These are phyloP conservation scores for Menidia menidia DNA, from an alignment of 2,797 vertebrate genomes.

Conservation along the genomic window DNA sequence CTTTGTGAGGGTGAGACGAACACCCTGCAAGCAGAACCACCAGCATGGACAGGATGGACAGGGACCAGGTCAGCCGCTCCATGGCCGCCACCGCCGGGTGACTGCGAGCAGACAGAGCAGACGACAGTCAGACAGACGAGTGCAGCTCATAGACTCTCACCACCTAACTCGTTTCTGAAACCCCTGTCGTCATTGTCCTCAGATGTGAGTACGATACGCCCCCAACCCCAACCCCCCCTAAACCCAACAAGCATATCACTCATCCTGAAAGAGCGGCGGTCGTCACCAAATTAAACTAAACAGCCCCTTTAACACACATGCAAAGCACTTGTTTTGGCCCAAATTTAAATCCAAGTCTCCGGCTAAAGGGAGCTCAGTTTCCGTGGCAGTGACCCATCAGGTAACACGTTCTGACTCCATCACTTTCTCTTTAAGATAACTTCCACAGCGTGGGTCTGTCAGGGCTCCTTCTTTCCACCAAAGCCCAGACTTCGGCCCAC, in stretches of 20 bases:
- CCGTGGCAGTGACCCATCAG: not conserved
- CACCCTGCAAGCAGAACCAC: conserved; percentile 30
- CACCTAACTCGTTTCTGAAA: not conserved
- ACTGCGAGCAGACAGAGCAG: conserved; percentile 26
- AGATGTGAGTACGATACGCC: not conserved
- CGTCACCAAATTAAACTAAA: not conserved
- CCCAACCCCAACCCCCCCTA: no score
- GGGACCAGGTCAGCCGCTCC: conserved; percentile 14
- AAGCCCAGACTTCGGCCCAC: not conserved
- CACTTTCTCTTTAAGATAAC: not conserved
- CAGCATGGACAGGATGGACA: conserved; percentile 20
- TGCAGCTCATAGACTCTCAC: not conserved
- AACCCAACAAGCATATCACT: no score
- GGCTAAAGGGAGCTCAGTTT: not conserved
- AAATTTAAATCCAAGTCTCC: not conserved
- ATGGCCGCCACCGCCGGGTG: not conserved
- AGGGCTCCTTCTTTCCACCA: not conserved
- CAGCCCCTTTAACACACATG: not conserved
- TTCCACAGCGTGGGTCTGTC: not conserved
- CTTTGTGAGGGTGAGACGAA: conserved; percentile 12
- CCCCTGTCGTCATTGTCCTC: no score
- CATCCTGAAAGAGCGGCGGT: not conserved
- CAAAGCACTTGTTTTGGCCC: not conserved
- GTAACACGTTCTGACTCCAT: not conserved
- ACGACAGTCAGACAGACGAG: not conserved